Conservation (phyloP, 2,113 vertebrate genomes). For the Lutjanus erythropterus region DNA sequence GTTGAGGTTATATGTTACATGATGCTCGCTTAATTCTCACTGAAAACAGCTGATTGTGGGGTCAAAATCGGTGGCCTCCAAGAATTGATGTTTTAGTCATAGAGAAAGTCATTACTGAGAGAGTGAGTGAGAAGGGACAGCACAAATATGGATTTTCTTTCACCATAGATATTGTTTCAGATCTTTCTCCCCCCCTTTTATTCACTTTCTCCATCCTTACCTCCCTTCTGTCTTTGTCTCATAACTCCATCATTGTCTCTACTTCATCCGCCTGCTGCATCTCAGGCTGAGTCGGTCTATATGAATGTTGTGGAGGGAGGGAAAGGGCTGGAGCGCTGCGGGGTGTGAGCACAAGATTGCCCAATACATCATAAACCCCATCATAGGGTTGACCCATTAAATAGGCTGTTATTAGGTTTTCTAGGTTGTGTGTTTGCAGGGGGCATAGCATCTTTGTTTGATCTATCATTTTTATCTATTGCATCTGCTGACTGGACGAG, state of each 20-base stretch:
- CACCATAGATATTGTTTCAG: background rate
- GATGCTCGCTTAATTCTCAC: background rate
- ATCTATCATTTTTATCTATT: conserved; percentile 65
- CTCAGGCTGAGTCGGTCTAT: conserved; percentile 17
- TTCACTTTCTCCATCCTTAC: background rate
- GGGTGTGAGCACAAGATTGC: conserved; percentile 68
- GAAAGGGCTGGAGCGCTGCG: conserved; percentile 48
- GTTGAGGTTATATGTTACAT: background rate
- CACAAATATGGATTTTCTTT: conserved; percentile 22
- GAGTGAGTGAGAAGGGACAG: conserved; percentile 1
- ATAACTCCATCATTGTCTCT: background rate
- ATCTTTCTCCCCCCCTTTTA: background rate
- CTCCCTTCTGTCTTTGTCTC: background rate
- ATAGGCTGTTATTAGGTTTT: conserved; percentile 65
- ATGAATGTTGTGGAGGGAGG: conserved; percentile 32
- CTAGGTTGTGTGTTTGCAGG: conserved; percentile 59
- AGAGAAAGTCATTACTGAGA: background rate
- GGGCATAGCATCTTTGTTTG: conserved; percentile 48
- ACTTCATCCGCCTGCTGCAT: background rate
- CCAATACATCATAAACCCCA: conserved; percentile 74
- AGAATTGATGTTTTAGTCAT: conserved; percentile 9
- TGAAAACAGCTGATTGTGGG: background rate
- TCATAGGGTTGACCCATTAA: conserved; percentile 67
- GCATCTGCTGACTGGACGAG: conserved; percentile 36
- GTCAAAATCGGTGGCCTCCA: background rate